Conservation (phyloP, 2,113 vertebrate genomes). For the Pseudonaja textilis region DNA sequence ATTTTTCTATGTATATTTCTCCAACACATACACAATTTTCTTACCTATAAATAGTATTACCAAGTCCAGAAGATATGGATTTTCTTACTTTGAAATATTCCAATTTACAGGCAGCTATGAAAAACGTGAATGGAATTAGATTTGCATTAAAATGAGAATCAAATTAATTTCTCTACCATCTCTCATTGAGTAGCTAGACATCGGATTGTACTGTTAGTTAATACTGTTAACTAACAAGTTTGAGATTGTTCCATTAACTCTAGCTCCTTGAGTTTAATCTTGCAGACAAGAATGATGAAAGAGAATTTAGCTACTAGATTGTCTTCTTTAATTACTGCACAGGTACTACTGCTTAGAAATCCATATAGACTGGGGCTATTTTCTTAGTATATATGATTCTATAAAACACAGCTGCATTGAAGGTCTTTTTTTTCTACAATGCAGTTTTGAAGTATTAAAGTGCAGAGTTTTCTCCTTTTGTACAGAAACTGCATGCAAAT, state of each 20-base stretch:
- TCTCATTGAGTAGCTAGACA: neutral
- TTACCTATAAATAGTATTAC: neutral
- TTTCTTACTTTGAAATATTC: neutral
- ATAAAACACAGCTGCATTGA: neutral
- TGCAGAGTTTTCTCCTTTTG: conserved; percentile 9
- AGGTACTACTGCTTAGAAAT: neutral
- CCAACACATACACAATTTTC: neutral
- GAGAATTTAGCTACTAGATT: neutral
- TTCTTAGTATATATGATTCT: neutral
- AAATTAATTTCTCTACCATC: neutral
- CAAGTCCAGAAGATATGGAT: neutral
- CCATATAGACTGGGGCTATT: neutral
- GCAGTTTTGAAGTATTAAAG: conserved; percentile 8
- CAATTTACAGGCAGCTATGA: neutral
- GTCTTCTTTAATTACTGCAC: neutral
- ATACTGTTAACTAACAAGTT: neutral
- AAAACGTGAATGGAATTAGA: neutral
- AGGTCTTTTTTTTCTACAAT: neutral
- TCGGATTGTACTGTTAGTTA: neutral
- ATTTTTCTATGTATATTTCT: neutral
- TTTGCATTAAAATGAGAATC: neutral
- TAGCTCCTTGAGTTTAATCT: neutral
- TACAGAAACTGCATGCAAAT: neutral
- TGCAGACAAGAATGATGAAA: neutral
- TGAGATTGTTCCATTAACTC: neutral